Base-by-base conservation (phyloP, 2,797 vertebrate genomes). In the Chelon auratus region DNA sequence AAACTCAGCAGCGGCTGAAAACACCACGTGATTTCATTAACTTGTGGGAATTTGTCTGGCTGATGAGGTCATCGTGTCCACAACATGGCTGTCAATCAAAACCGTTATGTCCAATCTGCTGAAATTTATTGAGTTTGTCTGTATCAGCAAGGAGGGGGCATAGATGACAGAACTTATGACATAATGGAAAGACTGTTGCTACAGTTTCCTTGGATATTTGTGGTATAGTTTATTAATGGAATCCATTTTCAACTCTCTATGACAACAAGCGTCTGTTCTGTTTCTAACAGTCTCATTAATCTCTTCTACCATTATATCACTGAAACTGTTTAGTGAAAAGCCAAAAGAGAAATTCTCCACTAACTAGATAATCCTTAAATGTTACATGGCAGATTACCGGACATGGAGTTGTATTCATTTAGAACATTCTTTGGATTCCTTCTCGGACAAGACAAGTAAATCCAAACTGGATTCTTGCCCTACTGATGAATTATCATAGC, bases 81-180 rank as follows among this genome's bases (percentile, higher is more conserved):
- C 20, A 51, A 62, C 24, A 72, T 33, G n/a, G 48, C 33, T 62
- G 53, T 72, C 61, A 68, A 57, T 87, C 66, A 66, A 68, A 81
- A 59, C 10, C 18, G 59, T 51, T 62, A 33, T 18, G 43, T 73
- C 17, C n/a, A 68, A 20, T 79, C 13, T 59, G 12, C 52, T 39
- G 12, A 18, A 13, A 18, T 5, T 30, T 3, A 57, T 47, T 71
- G 22, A 50, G 50, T 64, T 50, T 61, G 13, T 73, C n/a, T 80
- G 45, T 0, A 42, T 53, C 2, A 1, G 20, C 24, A 60, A 9
- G 4, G 0, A 54, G n/a, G 45, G 13, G 33, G 42, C 47, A 8
- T 33, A 9, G 24, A 17, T 58, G 39, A 48, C 45, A 51, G 67
- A 65, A 11, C 17, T 15, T 51, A 50, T 66, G 58, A 59, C 33